Evolutionary conservation across 2,797 vertebrate species (phyloP).

Genomic region (Anableps anableps): DNA sequence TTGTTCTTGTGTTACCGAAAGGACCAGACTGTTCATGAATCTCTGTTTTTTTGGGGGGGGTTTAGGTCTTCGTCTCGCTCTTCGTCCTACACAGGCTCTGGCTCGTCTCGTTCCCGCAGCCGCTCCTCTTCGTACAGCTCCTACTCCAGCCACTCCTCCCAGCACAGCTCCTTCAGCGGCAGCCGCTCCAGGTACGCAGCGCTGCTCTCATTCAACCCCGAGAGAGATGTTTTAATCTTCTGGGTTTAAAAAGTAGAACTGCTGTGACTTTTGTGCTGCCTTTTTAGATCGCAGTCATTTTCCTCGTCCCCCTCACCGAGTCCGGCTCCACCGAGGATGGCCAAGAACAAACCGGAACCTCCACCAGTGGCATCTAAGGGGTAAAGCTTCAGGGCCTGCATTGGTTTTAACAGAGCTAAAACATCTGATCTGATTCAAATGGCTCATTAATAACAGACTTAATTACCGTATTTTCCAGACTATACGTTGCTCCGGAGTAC

Average conservation of each 20-base stretch:
- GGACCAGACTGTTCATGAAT: background rate
- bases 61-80: conserved; percentile 94
- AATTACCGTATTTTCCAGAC: too few relatives aligned
- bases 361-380: conserved; percentile 83
- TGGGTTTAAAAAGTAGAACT: background rate
- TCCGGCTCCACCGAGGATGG: conserved; percentile 86
- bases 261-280: background rate
- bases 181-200: conserved; percentile 89
- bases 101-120: conserved; percentile 89
- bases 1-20: background rate
- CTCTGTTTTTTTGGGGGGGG: background rate
- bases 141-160: conserved; percentile 95
- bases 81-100: conserved; percentile 94
- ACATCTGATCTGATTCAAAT: background rate
- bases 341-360: conserved; percentile 88
- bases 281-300: conserved; percentile 88
- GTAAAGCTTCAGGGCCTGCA: conserved; percentile 70
- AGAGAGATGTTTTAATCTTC: background rate
- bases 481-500: too few relatives aligned
- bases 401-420: background rate
- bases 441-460: background rate
- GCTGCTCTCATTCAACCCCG: background rate
- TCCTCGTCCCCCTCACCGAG: conserved; percentile 92
- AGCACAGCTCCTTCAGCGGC: conserved; percentile 94
- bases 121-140: conserved; percentile 95